Base-by-base conservation (phyloP, 2,888 invertebrate genomes). In the Agrotis segetum region DNA sequence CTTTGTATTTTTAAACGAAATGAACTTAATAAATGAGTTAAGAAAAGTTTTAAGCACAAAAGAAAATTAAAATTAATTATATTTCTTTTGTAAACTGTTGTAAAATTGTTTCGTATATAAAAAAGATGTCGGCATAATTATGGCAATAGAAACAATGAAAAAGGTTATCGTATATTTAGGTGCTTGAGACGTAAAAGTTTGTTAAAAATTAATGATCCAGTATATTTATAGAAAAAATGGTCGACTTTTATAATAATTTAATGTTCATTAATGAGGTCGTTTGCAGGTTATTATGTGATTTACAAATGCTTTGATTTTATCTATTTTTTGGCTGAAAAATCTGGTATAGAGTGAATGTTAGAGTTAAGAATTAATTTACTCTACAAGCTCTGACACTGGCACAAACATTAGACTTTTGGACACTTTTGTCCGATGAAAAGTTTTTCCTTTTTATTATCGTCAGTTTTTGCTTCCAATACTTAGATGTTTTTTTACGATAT, bases 1-100 rank as follows among this genome's bases (percentile, higher is more conserved):
- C 68, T 73, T 81, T 67, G 46, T 60, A 61, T 81, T 72, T 81
- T 72, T 68, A 76, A 79, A 46, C 66, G 24, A 40, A 76, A 71
- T 44, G n/a, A 68, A 76, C 52, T 49, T 66, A 60, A 50, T 58
- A 53, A 76, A 70, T 81, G 56, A 52, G 55, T 70, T 63, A 56
- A 6, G 19, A 75, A 58, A 78, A 67, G n/a, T 68, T 67, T 61
- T 3, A 50, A 19, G 65, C 49, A 52, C 46, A 74, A 82, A 82
- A 82, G 46, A 63, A 66, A 71, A 56, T 66, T 11, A 24, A 69
- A 67, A 72, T 72, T 69, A 70, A 78, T 79, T 70, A 69, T 74
- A 79, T 56, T 81, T 72, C 58, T 64, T 78, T 76, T 58, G 46
- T 60, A 56, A 78, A 78, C 46, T 67, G 63, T 40, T 60, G 21